Evolutionary conservation across 1,140 invertebrate species (phyloP).

Genomic region (Temnothorax nylanderi): DNA sequence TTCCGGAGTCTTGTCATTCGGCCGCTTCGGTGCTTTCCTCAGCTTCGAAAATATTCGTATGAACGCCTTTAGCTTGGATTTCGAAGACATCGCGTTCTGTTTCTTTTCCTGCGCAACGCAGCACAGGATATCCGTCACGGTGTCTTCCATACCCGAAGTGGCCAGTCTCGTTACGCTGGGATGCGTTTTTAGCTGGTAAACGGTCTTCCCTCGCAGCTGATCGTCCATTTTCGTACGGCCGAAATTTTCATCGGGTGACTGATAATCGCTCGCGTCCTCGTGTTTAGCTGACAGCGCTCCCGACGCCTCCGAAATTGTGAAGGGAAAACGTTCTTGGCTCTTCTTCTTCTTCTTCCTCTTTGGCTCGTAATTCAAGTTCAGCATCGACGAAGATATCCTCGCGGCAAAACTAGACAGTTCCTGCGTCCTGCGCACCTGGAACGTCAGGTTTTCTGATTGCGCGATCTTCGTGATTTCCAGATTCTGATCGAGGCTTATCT

Average conservation of each 20-base stretch:
- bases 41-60: slow-evolving; percentile 58
- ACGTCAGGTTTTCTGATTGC: slow-evolving; percentile 61
- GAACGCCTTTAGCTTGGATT: slow-evolving; percentile 51
- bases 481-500: not conserved
- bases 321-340: slow-evolving; percentile 77
- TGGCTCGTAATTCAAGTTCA: slow-evolving; percentile 64
- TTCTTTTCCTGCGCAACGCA: slow-evolving; percentile 47
- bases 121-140: slow-evolving; percentile 65
- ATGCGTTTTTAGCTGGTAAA: slow-evolving; percentile 59
- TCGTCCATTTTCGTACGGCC: not conserved
- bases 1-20: not conserved
- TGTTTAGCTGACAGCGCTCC: slow-evolving; percentile 46
- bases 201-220: not conserved
- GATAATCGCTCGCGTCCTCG: not conserved
- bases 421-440: slow-evolving; percentile 43
- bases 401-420: slow-evolving; percentile 19
- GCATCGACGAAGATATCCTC: slow-evolving; percentile 62
- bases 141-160: slow-evolving; percentile 52
- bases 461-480: slow-evolving; percentile 34
- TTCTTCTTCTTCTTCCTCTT: slow-evolving; percentile 66
- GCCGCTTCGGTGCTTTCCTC: slow-evolving; percentile 12
- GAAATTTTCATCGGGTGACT: not conserved
- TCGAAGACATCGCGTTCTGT: slow-evolving; percentile 3
- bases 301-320: slow-evolving; percentile 75
- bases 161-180: slow-evolving; percentile 74